Conservation (phyloP, 2,113 vertebrate species). For the Paracanthobrama guichenoti region DNA sequence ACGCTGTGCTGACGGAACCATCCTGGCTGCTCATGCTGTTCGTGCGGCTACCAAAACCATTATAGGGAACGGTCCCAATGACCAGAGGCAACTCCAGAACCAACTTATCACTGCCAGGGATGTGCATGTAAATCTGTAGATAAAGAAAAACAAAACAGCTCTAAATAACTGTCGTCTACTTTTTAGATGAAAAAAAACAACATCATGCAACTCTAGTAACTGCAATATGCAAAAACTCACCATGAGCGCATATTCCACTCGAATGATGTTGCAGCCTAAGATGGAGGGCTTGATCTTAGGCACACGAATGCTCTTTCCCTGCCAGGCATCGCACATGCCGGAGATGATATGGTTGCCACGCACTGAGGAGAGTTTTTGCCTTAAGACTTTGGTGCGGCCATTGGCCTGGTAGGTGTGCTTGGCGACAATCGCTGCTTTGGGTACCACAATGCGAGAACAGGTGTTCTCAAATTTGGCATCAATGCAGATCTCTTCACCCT, state of each 20-base stretch:
- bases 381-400: constrained; percentile 83
- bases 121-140: constrained; percentile 89
- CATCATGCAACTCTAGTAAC: neutral
- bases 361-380: constrained; percentile 88
- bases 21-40: constrained; percentile 90
- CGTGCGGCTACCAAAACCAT: constrained; percentile 84
- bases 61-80: constrained; percentile 82
- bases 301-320: constrained; percentile 88
- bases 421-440: constrained; percentile 92
- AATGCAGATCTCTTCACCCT: constrained; percentile 93
- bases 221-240: constrained; percentile 69
- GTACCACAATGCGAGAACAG: constrained; percentile 94
- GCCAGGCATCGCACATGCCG: constrained; percentile 89
- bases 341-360: constrained; percentile 95
- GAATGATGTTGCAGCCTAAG: constrained; percentile 90
- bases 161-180: neutral
- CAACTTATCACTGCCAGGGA: constrained; percentile 95
- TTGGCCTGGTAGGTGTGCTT: constrained; percentile 91
- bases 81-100: constrained; percentile 91
- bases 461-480: constrained; percentile 96
- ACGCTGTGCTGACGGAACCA: constrained; percentile 75
- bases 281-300: constrained; percentile 93
- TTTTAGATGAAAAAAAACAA: neutral
- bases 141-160: neutral
- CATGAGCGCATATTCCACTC: constrained; percentile 92